Evolutionary conservation across 2,888 invertebrate species (phyloP).

Genomic region (Oxyteleia sp.): DNA sequence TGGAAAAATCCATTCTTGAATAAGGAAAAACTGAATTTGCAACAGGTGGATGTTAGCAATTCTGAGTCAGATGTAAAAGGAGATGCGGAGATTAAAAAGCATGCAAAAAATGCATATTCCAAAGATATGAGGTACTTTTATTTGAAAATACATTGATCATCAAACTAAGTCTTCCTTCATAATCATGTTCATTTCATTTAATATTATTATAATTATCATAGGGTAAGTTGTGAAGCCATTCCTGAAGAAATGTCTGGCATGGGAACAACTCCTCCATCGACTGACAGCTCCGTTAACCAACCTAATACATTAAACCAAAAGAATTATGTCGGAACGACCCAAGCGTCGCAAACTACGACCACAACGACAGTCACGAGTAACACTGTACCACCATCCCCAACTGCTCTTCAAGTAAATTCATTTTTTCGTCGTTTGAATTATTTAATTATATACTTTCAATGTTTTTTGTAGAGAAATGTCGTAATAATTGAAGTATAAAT

Average conservation of each 20-base stretch:
- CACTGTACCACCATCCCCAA: slow-evolving; percentile 88
- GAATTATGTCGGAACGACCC: slow-evolving; percentile 88
- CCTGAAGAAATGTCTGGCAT: slow-evolving; percentile 94
- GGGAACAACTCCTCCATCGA: slow-evolving; percentile 92
- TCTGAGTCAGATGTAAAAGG: slow-evolving; percentile 82
- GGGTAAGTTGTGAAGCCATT: slow-evolving; percentile 96
- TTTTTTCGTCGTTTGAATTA: too few species aligned
- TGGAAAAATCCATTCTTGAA: slow-evolving; percentile 92
- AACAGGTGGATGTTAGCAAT: slow-evolving; percentile 80
- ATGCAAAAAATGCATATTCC: slow-evolving; percentile 90
- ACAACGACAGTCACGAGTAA: slow-evolving; percentile 83
- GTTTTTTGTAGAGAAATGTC: too few species aligned
- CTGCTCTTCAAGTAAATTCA: slow-evolving; percentile 82
- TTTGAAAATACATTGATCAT: too few species aligned
- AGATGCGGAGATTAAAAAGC: slow-evolving; percentile 89
- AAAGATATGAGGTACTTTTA: slow-evolving; percentile 91
- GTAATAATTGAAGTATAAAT: too few species aligned
- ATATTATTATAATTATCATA: slow-evolving; percentile 60
- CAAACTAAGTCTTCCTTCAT: too few species aligned
- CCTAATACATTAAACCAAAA: slow-evolving; percentile 88
- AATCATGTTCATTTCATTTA: background rate
- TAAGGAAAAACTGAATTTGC: slow-evolving; percentile 86
- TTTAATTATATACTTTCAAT: too few species aligned
- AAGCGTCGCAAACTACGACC: slow-evolving; percentile 83
- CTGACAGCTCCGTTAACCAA: slow-evolving; percentile 87